These are phyloP conservation scores for Phenganax marumi DNA, from an alignment of 92 coral and sea anemone genomes.

Conservation along the genomic window DNA sequence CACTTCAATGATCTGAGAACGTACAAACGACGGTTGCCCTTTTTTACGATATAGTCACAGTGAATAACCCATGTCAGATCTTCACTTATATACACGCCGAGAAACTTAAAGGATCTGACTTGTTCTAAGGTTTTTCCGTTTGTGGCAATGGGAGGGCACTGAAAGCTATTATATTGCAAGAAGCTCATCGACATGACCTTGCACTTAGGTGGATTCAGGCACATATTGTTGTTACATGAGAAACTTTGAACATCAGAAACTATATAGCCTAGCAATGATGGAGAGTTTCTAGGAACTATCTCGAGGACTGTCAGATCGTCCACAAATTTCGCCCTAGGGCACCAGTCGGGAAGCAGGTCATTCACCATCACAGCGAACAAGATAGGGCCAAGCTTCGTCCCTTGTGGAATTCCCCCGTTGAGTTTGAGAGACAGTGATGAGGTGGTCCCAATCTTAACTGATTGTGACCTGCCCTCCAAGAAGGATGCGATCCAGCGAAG, in stretches of 20 bases:
- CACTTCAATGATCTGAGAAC: conserved; percentile 49
- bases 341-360: conserved; percentile 28
- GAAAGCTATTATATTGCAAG: conserved; percentile 47
- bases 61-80: conserved; percentile 55
- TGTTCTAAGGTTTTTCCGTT: conserved; percentile 24
- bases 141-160: conserved; percentile 41
- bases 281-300: conserved; percentile 56
- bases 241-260: conserved; percentile 48
- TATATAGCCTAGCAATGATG: conserved; percentile 43
- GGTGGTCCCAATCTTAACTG: too few species aligned
- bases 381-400: too few species aligned
- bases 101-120: conserved; percentile 51
- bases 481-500: too few species aligned
- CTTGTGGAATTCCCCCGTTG: too few species aligned
- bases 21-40: conserved; percentile 53
- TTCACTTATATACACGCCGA: conserved; percentile 46
- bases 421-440: too few species aligned
- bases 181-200: conserved; percentile 45
- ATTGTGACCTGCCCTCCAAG: too few species aligned
- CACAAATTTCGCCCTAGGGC: conserved; percentile 46
- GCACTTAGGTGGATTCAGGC: conserved; percentile 48
- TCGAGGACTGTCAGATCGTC: conserved; percentile 52
- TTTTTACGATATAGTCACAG: conserved; percentile 46
- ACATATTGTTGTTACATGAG: conserved; percentile 44
- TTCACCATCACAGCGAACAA: too few species aligned